Conservation (phyloP, 2,113 vertebrate species). For the Hemiprocne comata region DNA sequence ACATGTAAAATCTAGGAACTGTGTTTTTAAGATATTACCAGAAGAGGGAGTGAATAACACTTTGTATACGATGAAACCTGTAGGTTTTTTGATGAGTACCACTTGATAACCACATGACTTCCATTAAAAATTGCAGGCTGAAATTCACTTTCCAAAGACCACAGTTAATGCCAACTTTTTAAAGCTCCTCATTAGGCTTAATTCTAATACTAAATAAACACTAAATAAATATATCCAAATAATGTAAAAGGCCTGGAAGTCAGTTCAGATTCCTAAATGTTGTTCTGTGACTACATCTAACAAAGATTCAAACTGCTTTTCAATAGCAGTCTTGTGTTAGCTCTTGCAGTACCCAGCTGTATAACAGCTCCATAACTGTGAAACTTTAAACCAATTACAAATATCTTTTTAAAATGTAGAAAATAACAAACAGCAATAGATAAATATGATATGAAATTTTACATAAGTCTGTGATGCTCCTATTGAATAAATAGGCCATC, state of each 20-base stretch:
- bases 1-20: not conserved
- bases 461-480: not conserved
- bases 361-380: not conserved
- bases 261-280: not conserved
- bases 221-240: not conserved
- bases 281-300: not conserved
- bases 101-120: not conserved
- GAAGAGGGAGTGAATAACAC: conserved; percentile 61
- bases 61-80: not conserved
- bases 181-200: not conserved
- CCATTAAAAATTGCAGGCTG: not conserved
- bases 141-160: not conserved
- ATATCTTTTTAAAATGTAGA: not conserved
- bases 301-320: not conserved
- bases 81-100: not conserved
- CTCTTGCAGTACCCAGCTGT: not conserved
- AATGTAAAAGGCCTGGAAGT: not conserved
- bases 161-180: not conserved
- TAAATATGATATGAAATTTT: not conserved
- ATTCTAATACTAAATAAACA: not conserved
- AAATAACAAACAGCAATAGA: not conserved
- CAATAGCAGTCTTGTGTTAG: not conserved
- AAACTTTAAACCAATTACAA: not conserved
- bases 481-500: not conserved
- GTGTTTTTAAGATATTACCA: conserved; percentile 49